Conservation (phyloP, 2,797 vertebrate genomes). For the Kryptolebias ocellatus region DNA sequence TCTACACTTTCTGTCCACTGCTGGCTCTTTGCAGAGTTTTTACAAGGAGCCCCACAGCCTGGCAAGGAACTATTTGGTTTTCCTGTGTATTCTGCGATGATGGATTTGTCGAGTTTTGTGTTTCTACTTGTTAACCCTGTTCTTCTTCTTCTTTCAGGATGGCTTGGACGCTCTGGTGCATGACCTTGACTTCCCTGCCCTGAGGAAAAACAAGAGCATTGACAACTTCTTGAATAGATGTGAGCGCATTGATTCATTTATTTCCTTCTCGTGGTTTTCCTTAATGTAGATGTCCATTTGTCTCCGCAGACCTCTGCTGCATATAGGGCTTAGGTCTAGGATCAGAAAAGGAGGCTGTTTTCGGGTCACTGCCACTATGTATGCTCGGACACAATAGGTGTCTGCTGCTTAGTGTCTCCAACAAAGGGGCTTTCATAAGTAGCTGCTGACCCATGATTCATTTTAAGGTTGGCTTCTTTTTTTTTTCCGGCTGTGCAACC, state of each 20-base stretch:
- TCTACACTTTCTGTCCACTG: constrained; percentile 10
- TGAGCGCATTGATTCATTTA: constrained; percentile 81
- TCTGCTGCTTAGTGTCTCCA: constrained; percentile 75
- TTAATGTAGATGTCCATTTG: constrained; percentile 27
- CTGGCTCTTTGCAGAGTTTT: constrained; percentile 2
- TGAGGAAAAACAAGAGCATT: constrained; percentile 99
- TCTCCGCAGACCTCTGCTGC: constrained; percentile 32
- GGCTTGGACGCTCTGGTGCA: constrained; percentile 98
- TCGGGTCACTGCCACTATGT: constrained; percentile 74
- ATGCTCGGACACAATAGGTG: constrained; percentile 76
- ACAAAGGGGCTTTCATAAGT: constrained; percentile 81
- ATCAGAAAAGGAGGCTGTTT: constrained; percentile 64
- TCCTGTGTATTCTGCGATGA: constrained; percentile 13
- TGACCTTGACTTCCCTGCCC: constrained; percentile 98
- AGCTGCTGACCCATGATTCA: constrained; percentile 76
- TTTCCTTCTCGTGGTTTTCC: constrained; percentile 7
- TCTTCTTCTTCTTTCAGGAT: constrained; percentile 82
- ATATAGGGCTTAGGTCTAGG: constrained; percentile 34
- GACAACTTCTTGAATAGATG: constrained; percentile 99
- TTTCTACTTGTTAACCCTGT: constrained; percentile 38
- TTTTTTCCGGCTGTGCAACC: constrained; percentile 44
- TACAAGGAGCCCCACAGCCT: background rate
- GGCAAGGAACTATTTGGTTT: constrained; percentile 4
- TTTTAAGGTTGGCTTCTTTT: constrained; percentile 55
- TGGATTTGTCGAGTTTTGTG: constrained; percentile 5